Conservation (phyloP, 2,888 invertebrate genomes). For the Sisyra terminalis region DNA sequence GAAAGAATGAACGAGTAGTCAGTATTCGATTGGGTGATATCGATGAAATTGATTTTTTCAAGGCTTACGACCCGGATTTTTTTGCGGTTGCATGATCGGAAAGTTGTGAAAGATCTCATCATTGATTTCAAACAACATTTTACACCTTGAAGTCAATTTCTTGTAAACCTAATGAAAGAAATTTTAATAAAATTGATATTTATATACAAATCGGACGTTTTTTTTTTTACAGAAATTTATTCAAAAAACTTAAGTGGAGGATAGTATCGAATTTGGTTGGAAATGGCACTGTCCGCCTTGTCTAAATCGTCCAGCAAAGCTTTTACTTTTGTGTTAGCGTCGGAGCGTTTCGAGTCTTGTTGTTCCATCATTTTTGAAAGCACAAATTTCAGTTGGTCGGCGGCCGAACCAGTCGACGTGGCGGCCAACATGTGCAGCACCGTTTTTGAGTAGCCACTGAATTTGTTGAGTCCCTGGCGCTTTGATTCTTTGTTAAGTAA, state of each 20-base stretch:
- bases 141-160: too few species aligned
- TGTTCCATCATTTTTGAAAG: constrained; percentile 38
- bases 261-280: constrained; percentile 36
- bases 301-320: constrained; percentile 37
- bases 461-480: constrained; percentile 28
- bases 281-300: constrained; percentile 36
- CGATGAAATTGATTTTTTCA: too few species aligned
- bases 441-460: constrained; percentile 41
- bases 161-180: too few species aligned
- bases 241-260: constrained; percentile 32
- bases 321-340: constrained; percentile 36
- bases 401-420: constrained; percentile 37
- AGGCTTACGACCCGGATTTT: too few species aligned
- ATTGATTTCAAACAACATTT: too few species aligned
- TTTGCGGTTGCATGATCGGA: too few species aligned
- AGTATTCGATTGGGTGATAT: too few species aligned
- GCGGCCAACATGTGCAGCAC: constrained; percentile 36
- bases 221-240: constrained; percentile 1
- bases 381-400: constrained; percentile 37
- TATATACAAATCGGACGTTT: too few species aligned
- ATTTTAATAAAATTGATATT: too few species aligned
- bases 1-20: too few species aligned
- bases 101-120: too few species aligned
- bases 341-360: constrained; percentile 39
- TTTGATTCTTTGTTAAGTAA: constrained; percentile 48